phyloP scores from a whole-genome alignment of 2,113 vertebrate species.

The Nannobrachium achirus region DNA sequence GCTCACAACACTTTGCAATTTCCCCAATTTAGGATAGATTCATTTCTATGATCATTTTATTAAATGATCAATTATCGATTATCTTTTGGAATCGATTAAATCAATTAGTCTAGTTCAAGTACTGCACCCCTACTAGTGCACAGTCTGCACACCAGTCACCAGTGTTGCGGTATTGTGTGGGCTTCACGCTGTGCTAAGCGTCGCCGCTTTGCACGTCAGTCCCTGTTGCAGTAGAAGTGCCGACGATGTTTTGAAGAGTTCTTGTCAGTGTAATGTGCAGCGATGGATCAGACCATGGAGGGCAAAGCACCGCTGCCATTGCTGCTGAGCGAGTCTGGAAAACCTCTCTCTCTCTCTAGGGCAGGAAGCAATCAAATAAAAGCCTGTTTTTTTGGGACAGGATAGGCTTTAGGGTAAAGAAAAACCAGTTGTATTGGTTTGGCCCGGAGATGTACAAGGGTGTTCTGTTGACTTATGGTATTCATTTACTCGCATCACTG shows the following conservation, averaged over 20 bases:
- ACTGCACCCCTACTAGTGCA: too few species aligned
- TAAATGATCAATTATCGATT: too few species aligned
- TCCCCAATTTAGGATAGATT: too few species aligned
- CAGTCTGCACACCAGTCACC: too few species aligned
- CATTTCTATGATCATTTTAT: too few species aligned
- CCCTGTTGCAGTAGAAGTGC: not conserved
- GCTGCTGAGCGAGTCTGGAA: not conserved
- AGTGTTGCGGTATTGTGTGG: not conserved
- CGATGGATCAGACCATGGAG: not conserved
- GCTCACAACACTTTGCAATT: too few species aligned
- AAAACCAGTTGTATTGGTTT: not conserved
- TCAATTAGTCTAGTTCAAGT: too few species aligned
- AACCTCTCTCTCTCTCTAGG: not conserved
- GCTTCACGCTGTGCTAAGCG: not conserved
- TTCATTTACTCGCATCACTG: conserved; percentile 18
- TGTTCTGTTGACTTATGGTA: not conserved
- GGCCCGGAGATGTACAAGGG: conserved; percentile 6
- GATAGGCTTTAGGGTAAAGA: not conserved
- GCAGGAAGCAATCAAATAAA: not conserved
- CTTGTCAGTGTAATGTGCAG: not conserved
- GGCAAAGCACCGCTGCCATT: not conserved
- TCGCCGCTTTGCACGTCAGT: not conserved
- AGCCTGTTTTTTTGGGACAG: not conserved
- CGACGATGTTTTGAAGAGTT: not conserved
- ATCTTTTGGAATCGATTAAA: too few species aligned